A percentile compares a stretch with the other conserved stretches of the same genome.
These are phyloP conservation scores for Phylloscopus trochiloides DNA, from an alignment of 2,113 vertebrate genomes.

Conservation along the genomic window DNA sequence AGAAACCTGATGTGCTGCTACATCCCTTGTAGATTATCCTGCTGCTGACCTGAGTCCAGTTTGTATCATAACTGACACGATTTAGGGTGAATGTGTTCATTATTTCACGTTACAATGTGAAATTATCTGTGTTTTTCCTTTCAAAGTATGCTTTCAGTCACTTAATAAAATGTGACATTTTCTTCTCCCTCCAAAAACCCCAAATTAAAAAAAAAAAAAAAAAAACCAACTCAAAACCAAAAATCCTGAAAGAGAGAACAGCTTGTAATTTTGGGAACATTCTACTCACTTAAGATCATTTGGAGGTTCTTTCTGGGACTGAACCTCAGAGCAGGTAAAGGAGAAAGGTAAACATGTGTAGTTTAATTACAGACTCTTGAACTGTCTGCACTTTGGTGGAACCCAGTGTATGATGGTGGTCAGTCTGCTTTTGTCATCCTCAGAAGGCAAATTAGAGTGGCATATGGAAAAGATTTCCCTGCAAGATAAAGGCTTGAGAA, in stretches of 20 bases:
- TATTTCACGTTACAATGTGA: background rate
- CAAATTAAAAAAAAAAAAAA: background rate
- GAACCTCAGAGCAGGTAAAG: background rate
- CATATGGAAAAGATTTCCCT: background rate
- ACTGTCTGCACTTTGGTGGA: background rate
- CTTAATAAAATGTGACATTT: background rate
- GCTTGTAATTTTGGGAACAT: background rate
- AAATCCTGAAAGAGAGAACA: background rate
- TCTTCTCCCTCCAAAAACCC: background rate
- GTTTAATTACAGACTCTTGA: background rate
- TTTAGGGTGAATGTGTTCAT: background rate
- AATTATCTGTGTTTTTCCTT: background rate
- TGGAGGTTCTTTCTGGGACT: background rate
- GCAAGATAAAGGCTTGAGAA: background rate
- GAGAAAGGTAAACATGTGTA: background rate
- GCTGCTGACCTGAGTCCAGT: background rate
- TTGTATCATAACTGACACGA: background rate
- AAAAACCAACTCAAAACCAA: background rate
- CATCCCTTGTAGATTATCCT: background rate
- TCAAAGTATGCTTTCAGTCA: background rate
- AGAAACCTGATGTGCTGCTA: background rate
- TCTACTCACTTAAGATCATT: background rate
- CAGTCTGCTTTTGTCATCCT: background rate
- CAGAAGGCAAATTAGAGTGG: background rate
- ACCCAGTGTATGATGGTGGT: background rate